phyloP scores from a whole-genome alignment of 2,888 invertebrate genomes.

The Melikaiella ostensackeni region DNA sequence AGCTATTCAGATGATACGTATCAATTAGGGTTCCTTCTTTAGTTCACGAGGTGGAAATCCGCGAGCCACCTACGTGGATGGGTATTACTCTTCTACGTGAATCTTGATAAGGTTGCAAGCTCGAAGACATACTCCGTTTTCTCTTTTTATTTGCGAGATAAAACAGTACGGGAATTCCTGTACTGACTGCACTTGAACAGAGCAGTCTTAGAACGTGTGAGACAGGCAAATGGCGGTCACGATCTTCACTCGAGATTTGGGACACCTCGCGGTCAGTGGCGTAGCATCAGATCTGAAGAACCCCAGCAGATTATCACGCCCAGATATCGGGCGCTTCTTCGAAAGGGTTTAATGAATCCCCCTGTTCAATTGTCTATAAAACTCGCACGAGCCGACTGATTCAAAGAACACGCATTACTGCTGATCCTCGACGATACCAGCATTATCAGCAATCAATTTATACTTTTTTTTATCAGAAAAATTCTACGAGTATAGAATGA shows the following conservation, averaged over 20 bases:
- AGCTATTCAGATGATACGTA: constrained; percentile 10
- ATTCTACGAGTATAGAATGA: neutral
- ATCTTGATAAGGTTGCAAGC: constrained; percentile 56
- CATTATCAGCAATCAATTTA: neutral
- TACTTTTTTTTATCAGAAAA: neutral
- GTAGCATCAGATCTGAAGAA: constrained; percentile 51
- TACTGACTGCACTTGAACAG: constrained; percentile 48
- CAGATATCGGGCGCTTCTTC: constrained; percentile 51
- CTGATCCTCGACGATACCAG: neutral
- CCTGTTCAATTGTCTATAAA: constrained; percentile 41
- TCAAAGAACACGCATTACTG: constrained; percentile 25
- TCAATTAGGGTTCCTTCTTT: constrained; percentile 23
- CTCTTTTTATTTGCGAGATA: constrained; percentile 47
- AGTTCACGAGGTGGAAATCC: constrained; percentile 32
- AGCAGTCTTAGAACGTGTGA: constrained; percentile 55
- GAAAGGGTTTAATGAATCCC: constrained; percentile 55
- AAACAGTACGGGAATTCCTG: constrained; percentile 50
- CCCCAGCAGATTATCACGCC: constrained; percentile 42
- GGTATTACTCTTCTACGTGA: constrained; percentile 55
- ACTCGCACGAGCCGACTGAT: constrained; percentile 38
- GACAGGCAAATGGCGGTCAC: constrained; percentile 58
- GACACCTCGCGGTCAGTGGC: constrained; percentile 55
- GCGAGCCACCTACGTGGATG: constrained; percentile 55
- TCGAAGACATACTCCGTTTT: constrained; percentile 50
- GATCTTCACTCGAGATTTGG: constrained; percentile 56